phyloP scores from a whole-genome alignment of 2,888 invertebrate genomes.

The Campaea margaritaria region DNA sequence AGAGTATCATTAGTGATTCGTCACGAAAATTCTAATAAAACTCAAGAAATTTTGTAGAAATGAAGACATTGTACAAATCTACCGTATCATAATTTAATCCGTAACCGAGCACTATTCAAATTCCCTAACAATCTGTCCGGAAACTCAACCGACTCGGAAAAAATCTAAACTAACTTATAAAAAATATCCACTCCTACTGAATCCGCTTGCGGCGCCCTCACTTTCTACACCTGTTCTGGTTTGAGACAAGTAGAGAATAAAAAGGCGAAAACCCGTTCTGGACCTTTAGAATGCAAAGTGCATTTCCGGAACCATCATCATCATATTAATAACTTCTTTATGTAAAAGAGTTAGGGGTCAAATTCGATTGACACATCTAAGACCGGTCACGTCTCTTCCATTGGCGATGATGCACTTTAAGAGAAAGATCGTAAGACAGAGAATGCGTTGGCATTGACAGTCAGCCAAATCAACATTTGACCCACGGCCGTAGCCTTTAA shows the following conservation, averaged over 20 bases:
- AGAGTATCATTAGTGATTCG: slow-evolving; percentile 44
- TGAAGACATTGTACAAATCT: slow-evolving; percentile 44
- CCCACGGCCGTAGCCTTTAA: slow-evolving; percentile 27
- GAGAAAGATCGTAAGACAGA: not conserved
- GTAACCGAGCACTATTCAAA: slow-evolving; percentile 51
- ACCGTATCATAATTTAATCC: slow-evolving; percentile 45
- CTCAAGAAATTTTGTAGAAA: slow-evolving; percentile 35
- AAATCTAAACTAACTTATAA: slow-evolving; percentile 1
- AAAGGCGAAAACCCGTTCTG: slow-evolving; percentile 46
- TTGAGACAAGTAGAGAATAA: slow-evolving; percentile 44
- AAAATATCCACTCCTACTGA: not conserved
- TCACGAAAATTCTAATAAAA: slow-evolving; percentile 34
- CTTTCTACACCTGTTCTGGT: slow-evolving; percentile 56
- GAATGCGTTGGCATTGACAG: slow-evolving; percentile 8
- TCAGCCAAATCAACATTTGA: slow-evolving; percentile 6
- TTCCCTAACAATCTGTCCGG: slow-evolving; percentile 30
- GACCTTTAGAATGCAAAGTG: slow-evolving; percentile 45
- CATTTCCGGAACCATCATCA: slow-evolving; percentile 50
- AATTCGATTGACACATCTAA: slow-evolving; percentile 27
- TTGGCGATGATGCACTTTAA: slow-evolving; percentile 13
- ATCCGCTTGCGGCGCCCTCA: slow-evolving; percentile 23
- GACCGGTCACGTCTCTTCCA: not conserved
- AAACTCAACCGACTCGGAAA: slow-evolving; percentile 28
- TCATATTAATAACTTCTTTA: slow-evolving; percentile 34
- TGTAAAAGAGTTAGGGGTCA: not conserved